Percentiles rank a stretch among this genome's conserved stretches.
These are phyloP conservation scores for Parasteatoda lunata DNA, from an alignment of 2,888 invertebrate species.

Conservation along the genomic window DNA sequence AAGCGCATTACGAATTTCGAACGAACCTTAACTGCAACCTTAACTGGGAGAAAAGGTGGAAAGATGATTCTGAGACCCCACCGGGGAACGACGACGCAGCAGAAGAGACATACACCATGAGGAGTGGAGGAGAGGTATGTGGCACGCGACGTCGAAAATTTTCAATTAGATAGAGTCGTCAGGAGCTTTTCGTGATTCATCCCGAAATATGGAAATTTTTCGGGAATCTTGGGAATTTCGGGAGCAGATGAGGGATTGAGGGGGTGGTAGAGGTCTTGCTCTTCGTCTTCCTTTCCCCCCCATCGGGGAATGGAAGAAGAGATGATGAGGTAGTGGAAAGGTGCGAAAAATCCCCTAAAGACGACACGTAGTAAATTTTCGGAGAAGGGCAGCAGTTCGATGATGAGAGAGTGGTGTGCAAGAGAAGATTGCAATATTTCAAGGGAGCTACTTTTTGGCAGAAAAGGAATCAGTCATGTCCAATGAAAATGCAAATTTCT, in stretches of 20 bases:
- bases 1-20: slow-evolving; percentile 60
- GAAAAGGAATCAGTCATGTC: slow-evolving; percentile 20
- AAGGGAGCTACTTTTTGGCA: not conserved
- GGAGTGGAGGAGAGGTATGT: not conserved
- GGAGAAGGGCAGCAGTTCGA: slow-evolving; percentile 28
- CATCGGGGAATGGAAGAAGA: slow-evolving; percentile 19
- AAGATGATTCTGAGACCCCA: slow-evolving; percentile 56
- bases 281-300: slow-evolving; percentile 29
- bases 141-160: slow-evolving; percentile 65
- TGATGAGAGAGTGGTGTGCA: slow-evolving; percentile 11
- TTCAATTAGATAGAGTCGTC: slow-evolving; percentile 68
- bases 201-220: slow-evolving; percentile 67
- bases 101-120: slow-evolving; percentile 18
- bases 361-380: slow-evolving; percentile 60
- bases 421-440: slow-evolving; percentile 30
- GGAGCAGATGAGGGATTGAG: not conserved
- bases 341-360: slow-evolving; percentile 65
- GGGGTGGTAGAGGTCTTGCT: slow-evolving; percentile 37
- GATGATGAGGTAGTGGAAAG: slow-evolving; percentile 58
- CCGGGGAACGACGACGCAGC: slow-evolving; percentile 14
- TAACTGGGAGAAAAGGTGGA: slow-evolving; percentile 64
- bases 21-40: slow-evolving; percentile 65
- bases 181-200: slow-evolving; percentile 64
- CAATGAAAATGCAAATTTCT: slow-evolving; percentile 36
- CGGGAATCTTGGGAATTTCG: slow-evolving; percentile 38